phyloP scores from a whole-genome alignment of 53 echinoderm and acorn worm species.

The Antedon mediterranea region DNA sequence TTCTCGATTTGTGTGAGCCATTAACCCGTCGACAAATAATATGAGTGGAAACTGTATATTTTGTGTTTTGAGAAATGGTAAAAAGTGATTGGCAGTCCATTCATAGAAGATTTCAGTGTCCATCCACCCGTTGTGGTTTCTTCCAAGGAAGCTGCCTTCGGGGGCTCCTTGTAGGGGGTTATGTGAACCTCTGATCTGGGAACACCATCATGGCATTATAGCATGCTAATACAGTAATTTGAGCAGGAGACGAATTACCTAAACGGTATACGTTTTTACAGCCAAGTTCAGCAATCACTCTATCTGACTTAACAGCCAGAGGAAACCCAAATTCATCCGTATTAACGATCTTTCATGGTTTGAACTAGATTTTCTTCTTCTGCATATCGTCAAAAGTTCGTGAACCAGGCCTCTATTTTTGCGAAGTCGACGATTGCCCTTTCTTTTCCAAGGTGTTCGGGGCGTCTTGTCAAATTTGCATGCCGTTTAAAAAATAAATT shows the following conservation, averaged over 20 bases:
- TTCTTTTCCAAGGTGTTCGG: too few species aligned
- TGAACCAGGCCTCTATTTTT: not conserved
- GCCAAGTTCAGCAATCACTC: too few species aligned
- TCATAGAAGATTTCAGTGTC: constrained; percentile 29
- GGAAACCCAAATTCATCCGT: not conserved
- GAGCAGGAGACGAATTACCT: not conserved
- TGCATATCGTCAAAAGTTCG: not conserved
- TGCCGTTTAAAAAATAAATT: not conserved
- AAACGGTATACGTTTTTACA: too few species aligned
- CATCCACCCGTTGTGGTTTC: constrained; percentile 34
- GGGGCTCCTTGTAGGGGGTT: too few species aligned
- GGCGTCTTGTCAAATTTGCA: too few species aligned
- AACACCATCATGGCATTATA: constrained; percentile 27
- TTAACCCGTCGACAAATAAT: constrained; percentile 8
- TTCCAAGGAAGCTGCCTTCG: constrained; percentile 19
- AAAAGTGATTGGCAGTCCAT: constrained; percentile 29
- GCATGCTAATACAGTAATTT: constrained; percentile 19
- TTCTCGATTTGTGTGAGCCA: constrained; percentile 2
- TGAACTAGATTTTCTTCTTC: not conserved
- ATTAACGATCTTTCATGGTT: not conserved
- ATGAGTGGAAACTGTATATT: constrained; percentile 17
- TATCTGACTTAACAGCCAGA: too few species aligned
- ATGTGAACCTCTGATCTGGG: constrained; percentile 20
- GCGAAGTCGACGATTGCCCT: not conserved
- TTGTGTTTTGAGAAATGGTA: not conserved